Base-by-base conservation (phyloP, 2,888 invertebrate genomes). In the Hemistola chrysoprasaria region DNA sequence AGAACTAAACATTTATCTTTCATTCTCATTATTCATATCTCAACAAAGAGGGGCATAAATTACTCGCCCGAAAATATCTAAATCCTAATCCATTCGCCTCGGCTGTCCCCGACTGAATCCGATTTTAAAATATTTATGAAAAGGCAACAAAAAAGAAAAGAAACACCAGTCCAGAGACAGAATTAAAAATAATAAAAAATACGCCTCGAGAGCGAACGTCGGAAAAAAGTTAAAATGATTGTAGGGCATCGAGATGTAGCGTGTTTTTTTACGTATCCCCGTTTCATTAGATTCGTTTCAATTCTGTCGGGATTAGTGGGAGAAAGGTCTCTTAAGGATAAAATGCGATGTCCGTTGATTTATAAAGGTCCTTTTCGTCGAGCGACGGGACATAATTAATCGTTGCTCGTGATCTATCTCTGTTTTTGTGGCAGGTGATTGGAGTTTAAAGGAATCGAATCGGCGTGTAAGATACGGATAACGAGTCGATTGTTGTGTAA, bases 41-140 rank as follows among this genome's bases (percentile, higher is more conserved):
- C 79, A 74, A 85, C 81, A 83, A 82, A 82, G 85, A 79, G 73
- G 70, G 66, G 78, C 80, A 87, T 86, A 87, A 83, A 86, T 86
- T 83, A 87, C 77, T 71, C 75, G 81, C 72, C 82, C 82, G 73
- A 86, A 85, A 85, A 86, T 86, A 86, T 85, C 85, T 83, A 86
- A 86, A 80, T 82, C 81, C 83, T 86, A 86, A 88, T 86, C 85
- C 86, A 85, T 87, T 86, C 81, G 85, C 66, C 72, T 70, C 84
- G 87, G 71, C 65, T 81, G 86, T 86, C 87, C 75, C 86, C 83
- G 79, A 52, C 68, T 77, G 85, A 82, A 83, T 84, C 83, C 82
- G 85, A 86, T 87, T 87, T 82, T 83, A 84, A 86, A 87, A 87
- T 87, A 87, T 86, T 85, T 86, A 85, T 86, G 85, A 85, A 83